These are phyloP conservation scores for Charaxes varanes DNA, from an alignment of 1,140 invertebrate genomes.

Conservation along the genomic window DNA sequence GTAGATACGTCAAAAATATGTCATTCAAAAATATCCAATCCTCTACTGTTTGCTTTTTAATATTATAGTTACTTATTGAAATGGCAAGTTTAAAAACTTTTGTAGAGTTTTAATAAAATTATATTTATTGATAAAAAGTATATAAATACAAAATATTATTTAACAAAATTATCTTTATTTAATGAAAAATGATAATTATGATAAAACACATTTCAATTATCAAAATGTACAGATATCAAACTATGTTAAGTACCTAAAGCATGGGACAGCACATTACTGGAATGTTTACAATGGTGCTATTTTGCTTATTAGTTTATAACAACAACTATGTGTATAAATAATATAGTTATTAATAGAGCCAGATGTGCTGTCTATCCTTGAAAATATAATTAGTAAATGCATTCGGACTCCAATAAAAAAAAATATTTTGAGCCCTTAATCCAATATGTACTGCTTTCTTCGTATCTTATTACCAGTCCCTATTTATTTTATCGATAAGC, in stretches of 20 bases:
- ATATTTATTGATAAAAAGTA: conserved; percentile 30
- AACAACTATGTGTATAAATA: conserved; percentile 13
- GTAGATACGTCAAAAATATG: too few species aligned
- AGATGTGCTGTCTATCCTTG: conserved; percentile 42
- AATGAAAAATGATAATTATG: conserved; percentile 32
- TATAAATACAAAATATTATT: conserved; percentile 59
- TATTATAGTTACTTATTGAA: conserved; percentile 1
- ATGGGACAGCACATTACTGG: conserved; percentile 61
- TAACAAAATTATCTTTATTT: conserved; percentile 47
- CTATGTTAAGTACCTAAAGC: conserved; percentile 62
- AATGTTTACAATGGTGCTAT: conserved; percentile 47
- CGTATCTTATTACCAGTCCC: background rate
- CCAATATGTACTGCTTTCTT: conserved; percentile 4
- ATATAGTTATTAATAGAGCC: conserved; percentile 18
- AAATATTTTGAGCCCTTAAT: conserved; percentile 2
- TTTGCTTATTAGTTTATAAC: conserved; percentile 15
- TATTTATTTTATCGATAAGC: background rate
- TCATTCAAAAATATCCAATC: too few species aligned
- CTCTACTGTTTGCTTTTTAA: conserved; percentile 12
- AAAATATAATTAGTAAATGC: conserved; percentile 54
- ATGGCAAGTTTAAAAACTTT: conserved; percentile 7
- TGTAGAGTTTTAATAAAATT: conserved; percentile 12
- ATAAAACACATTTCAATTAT: conserved; percentile 47
- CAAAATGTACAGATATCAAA: conserved; percentile 62
- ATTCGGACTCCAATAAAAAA: conserved; percentile 18